Evolutionary conservation across 2,113 vertebrate genomes (phyloP), one percentile per base, ranked within the genome.

Genomic region (Calypte anna): DNA sequence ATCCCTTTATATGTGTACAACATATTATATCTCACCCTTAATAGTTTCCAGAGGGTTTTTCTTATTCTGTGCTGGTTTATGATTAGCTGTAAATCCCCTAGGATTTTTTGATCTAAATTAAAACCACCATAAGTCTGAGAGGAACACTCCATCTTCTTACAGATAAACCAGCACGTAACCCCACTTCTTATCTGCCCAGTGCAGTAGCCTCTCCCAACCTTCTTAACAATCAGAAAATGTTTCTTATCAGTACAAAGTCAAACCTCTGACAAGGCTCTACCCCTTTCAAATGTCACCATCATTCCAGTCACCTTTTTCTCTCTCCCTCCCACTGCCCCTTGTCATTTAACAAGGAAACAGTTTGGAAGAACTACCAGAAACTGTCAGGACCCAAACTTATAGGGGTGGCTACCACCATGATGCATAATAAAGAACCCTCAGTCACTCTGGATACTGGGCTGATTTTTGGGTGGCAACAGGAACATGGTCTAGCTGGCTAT

Each of bases 81-180:
- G 90, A 96, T 91, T 94, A 96, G 68, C 76, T 87, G 72, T 91
- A 97, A 96, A 96, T 95, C 76, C 86, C 55, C 21, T 27, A n/a
- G 82, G 86, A 91, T 72, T 94, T 97, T 95, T 88, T 91, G 62
- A 90, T 96, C 86, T 94, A 94, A 96, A 96, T 95, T 93, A 93
- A 95, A 92, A 88, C 92, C 2, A 38, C 66, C 75, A 59, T 81
- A 92, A 85, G 67, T 93, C 90, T 54, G 68, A 96, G 86, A 96
- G 78, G 48, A 96, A 85, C 78, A 79, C 73, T 94, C 72, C 46
- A 18, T 90, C 69, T 90, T 69, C 80, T 94, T 79, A 82, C 48
- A 95, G 92, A 97, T 97, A 96, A 97, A 96, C 21, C 36, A 74
- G 51, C 48, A 68, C 44, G 90, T 93, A 95, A 94, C 86, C 86